Percentiles rank a stretch among this genome's conserved stretches.
phyloP scores from a whole-genome alignment of 2,113 vertebrate genomes.

The Corydoras sp. region DNA sequence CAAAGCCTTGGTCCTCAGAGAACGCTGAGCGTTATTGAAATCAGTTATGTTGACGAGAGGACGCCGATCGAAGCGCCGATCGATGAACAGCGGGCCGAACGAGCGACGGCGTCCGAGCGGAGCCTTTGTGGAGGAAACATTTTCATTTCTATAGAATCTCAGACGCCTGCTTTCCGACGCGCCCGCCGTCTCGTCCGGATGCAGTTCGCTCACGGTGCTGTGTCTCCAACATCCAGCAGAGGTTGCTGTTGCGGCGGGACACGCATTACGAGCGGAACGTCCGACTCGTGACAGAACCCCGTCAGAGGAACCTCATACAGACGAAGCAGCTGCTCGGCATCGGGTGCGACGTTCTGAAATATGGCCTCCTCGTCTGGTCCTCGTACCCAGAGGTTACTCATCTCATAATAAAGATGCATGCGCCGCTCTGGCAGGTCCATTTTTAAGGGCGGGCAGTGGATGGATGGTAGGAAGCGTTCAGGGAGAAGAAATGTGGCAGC shows the following conservation, averaged over 20 bases:
- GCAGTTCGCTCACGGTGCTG: too few species aligned
- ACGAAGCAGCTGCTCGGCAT: constrained; percentile 13
- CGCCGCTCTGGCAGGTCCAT: constrained; percentile 26
- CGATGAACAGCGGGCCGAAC: constrained; percentile 75
- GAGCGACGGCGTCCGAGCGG: constrained; percentile 73
- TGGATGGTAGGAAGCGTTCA: constrained; percentile 16
- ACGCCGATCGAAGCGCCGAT: constrained; percentile 69
- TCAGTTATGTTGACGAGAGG: constrained; percentile 12
- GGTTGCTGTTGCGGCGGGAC: too few species aligned
- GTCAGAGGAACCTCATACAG: constrained; percentile 12
- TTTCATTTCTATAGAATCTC: constrained; percentile 19
- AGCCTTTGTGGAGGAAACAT: constrained; percentile 75
- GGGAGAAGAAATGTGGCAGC: constrained; percentile 3
- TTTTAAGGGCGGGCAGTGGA: constrained; percentile 21
- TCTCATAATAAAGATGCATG: constrained; percentile 35
- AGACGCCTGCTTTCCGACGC: too few species aligned
- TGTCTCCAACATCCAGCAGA: too few species aligned
- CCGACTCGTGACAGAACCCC: too few species aligned
- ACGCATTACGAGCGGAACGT: too few species aligned
- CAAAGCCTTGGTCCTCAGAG: constrained; percentile 9
- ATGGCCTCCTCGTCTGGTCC: constrained; percentile 5
- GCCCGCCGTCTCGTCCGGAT: too few species aligned
- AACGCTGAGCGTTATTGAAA: constrained; percentile 17
- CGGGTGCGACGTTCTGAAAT: constrained; percentile 17
- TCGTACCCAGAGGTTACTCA: constrained; percentile 22